phyloP scores from a whole-genome alignment of 1,140 invertebrate species.

The Drosophila subobscura region DNA sequence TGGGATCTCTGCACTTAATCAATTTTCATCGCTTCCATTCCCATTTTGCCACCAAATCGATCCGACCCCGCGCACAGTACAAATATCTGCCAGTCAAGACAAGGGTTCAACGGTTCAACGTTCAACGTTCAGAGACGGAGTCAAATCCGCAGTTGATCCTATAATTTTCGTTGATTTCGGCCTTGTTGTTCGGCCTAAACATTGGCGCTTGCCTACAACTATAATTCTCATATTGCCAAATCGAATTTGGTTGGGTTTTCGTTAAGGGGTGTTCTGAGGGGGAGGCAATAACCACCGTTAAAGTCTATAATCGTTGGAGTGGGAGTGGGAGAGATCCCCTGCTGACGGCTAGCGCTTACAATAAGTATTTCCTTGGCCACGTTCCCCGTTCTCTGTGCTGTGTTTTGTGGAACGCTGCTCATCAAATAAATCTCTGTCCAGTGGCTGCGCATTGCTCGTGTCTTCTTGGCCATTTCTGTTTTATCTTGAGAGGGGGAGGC shows the following conservation, averaged over 20 bases:
- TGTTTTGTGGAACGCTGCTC: constrained; percentile 53
- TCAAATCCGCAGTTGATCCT: constrained; percentile 5
- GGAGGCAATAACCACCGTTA: constrained; percentile 58
- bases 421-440: constrained; percentile 81
- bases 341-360: constrained; percentile 51
- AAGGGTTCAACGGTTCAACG: constrained; percentile 37
- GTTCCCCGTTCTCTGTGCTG: constrained; percentile 14
- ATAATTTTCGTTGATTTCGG: constrained; percentile 39
- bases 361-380: constrained; percentile 31
- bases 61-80: constrained; percentile 29
- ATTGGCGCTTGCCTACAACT: constrained; percentile 39
- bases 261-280: background rate
- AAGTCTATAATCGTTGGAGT: constrained; percentile 64
- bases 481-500: too few species aligned
- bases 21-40: constrained; percentile 35
- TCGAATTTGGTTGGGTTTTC: constrained; percentile 24
- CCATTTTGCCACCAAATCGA: constrained; percentile 35
- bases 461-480: constrained; percentile 37
- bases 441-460: constrained; percentile 50
- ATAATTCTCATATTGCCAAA: constrained; percentile 42
- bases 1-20: constrained; percentile 29
- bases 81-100: constrained; percentile 48
- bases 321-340: background rate
- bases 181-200: constrained; percentile 44
- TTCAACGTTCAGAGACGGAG: background rate